Conservation (phyloP, 2,888 invertebrate species). For the Aphodius sticticus region DNA sequence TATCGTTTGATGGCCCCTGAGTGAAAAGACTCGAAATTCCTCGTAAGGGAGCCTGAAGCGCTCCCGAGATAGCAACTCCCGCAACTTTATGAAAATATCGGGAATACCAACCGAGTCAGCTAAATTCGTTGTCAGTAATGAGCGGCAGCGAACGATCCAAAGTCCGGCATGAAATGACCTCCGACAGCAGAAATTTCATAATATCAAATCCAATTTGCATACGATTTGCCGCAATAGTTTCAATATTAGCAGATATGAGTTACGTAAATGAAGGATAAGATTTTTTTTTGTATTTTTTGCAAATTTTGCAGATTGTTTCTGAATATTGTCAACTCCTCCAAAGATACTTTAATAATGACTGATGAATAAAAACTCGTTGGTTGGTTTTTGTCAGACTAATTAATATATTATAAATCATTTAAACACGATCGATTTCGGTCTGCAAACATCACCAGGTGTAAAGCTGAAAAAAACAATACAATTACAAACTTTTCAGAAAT, state of each 20-base stretch:
- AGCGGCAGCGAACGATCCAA: background rate
- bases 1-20: background rate
- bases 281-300: too few species aligned
- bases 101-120: background rate
- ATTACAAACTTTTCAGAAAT: too few species aligned
- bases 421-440: too few species aligned
- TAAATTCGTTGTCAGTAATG: background rate
- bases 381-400: too few species aligned
- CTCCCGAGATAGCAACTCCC: background rate
- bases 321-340: too few species aligned
- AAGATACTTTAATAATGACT: too few species aligned
- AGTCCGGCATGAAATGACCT: background rate
- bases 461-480: too few species aligned
- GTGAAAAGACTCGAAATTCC: background rate
- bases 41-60: background rate
- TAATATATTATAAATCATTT: too few species aligned
- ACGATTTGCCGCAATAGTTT: background rate
- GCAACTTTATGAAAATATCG: slow-evolving; percentile 4
- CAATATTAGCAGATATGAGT: background rate
- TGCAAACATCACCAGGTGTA: too few species aligned
- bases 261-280: background rate
- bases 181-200: background rate
- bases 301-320: too few species aligned
- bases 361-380: too few species aligned
- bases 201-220: background rate